Conservation (phyloP, 2,888 invertebrate genomes). For the Drosophila barbarae region DNA sequence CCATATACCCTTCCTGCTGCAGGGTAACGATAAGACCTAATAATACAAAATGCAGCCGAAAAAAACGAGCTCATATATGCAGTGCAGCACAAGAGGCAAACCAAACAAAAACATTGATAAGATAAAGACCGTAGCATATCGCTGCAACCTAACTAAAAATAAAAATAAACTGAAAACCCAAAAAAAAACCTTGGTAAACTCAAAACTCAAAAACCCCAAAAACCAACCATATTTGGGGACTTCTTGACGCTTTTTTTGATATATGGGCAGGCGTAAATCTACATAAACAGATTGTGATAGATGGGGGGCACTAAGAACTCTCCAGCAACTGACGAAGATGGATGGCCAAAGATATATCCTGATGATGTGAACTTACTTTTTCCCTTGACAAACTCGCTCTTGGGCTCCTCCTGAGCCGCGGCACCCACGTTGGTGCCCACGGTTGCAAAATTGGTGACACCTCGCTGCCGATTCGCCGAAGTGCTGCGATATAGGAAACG, state of each 20-base stretch:
- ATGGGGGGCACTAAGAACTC: conserved; percentile 28
- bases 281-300: conserved; percentile 68
- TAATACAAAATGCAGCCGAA: conserved; percentile 65
- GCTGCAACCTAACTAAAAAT: conserved; percentile 15
- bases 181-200: conserved; percentile 3
- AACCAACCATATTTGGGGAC: conserved; percentile 34
- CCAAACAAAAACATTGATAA: conserved; percentile 54
- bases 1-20: background rate
- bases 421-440: conserved; percentile 12
- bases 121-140: conserved; percentile 32
- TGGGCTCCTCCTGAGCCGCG: conserved; percentile 52
- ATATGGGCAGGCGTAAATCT: conserved; percentile 62
- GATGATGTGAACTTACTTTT: conserved; percentile 84
- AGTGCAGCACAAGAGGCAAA: conserved; percentile 65
- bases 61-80: conserved; percentile 42
- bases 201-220: conserved; percentile 6
- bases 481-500: conserved; percentile 41
- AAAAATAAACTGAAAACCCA: background rate
- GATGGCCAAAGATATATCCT: conserved; percentile 15
- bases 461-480: conserved; percentile 46
- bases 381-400: conserved; percentile 87
- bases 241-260: conserved; percentile 51
- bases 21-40: conserved; percentile 32
- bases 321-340: conserved; percentile 27
- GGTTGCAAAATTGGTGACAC: conserved; percentile 38